Percentiles rank a stretch among this genome's conserved stretches.
phyloP scores from a whole-genome alignment of 2,888 invertebrate genomes.

The Galerucella pusilla region DNA sequence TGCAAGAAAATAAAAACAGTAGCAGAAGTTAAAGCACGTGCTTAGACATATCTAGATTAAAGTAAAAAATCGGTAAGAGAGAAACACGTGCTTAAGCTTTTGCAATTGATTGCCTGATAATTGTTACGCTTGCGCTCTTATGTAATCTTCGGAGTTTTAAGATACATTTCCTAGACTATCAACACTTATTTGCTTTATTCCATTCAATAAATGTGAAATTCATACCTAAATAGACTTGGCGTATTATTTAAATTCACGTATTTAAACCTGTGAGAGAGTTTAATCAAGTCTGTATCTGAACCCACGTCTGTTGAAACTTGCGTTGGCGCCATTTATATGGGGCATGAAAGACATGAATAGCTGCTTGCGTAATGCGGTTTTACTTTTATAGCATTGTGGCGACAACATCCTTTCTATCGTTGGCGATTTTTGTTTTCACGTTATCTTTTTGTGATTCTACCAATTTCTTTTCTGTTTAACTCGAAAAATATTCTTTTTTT shows the following conservation, averaged over 20 bases:
- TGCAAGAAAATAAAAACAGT: too few relatives aligned
- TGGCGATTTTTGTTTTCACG: constrained; percentile 7
- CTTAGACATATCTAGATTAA: too few relatives aligned
- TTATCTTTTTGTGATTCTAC: not conserved
- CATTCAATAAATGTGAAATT: not conserved
- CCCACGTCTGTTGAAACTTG: constrained; percentile 39
- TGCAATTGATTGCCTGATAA: too few relatives aligned
- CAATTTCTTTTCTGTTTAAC: not conserved
- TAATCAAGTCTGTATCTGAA: constrained; percentile 17
- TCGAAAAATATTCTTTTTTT: too few relatives aligned
- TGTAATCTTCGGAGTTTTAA: not conserved
- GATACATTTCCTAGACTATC: not conserved
- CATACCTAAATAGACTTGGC: not conserved
- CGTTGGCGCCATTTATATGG: constrained; percentile 42
- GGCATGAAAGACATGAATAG: constrained; percentile 36
- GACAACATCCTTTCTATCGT: constrained; percentile 26
- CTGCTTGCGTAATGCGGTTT: constrained; percentile 32
- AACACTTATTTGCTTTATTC: not conserved
- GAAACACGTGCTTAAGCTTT: too few relatives aligned
- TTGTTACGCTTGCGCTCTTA: too few relatives aligned
- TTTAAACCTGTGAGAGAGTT: constrained; percentile 23
- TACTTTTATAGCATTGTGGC: constrained; percentile 35
- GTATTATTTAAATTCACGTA: constrained; percentile 2
- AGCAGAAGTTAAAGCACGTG: too few relatives aligned
- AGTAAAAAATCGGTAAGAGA: too few relatives aligned